Evolutionary conservation across 92 coral and sea anemone species (phyloP), one percentile per base, ranked within the genome.

Genomic region (Phenganax subtilis): DNA sequence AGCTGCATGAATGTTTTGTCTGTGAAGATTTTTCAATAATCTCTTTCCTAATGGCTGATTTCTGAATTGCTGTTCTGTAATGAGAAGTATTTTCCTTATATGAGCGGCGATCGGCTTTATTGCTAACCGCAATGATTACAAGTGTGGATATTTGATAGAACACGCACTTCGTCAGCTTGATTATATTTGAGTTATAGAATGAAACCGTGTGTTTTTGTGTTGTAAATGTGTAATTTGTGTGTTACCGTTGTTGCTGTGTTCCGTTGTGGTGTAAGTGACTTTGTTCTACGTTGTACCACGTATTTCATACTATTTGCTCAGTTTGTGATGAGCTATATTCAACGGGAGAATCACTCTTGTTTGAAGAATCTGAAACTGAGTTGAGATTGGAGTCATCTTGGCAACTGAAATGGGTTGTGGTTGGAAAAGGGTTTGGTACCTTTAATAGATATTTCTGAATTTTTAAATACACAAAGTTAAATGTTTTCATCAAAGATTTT

Each of bases 1-100:
- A 55, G 64, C 63, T 1, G 47, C 5, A 55, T 20, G 37, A 20
- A 51, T 58, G 80, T 57, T 75, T 75, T 27, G 62, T 75, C 67
- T 6, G 64, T 75, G 80, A 75, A 55, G 80, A 75, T 75, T 75
- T 75, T 75, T 27, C 47, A 8, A 17, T n/a, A 75, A 7, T 75
- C 55, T 54, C 57, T 55, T 25, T 30, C 20, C n/a, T 14, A 58
- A n/a, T 20, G 17, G 16, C 25, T 75, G 60, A 27, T 56, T 51
- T 31, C 44, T 55, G 63, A 55, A 65, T 27, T 75, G 57, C 80
- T 58, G 80, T 75, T 75, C 66, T 57, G 10, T 29, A 55, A 58
- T 75, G 80, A 75, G 53, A 75, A 75, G 31, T 20, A 25, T n/a
- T 75, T 75, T 75, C 64, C 80, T 75, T 75, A 75, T 75, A 75